Base-by-base conservation (phyloP, 2,113 vertebrate genomes). In the Mobula hypostoma region DNA sequence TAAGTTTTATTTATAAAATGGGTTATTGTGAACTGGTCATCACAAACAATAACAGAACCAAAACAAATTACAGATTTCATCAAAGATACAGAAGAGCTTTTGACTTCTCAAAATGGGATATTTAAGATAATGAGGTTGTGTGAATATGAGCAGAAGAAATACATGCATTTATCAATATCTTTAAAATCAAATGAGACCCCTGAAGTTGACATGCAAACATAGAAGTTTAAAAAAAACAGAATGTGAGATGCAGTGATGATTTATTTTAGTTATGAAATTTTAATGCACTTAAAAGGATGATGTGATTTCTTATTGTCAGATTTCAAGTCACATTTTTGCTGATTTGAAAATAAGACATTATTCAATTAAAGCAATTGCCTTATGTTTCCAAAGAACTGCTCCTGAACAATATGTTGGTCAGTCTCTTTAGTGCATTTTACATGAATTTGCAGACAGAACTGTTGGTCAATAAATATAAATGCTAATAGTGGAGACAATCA, bases 1-100 rank as follows among this genome's bases (percentile, higher is more conserved):
- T 29, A 93, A 48, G 36, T 56, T 93, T 74, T 93, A 17, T 74
- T 76, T 93, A 7, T 40, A 29, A 40, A 93, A 93, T 3, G 36
- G 5, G 21, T 29, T 36, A 74, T 48, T 93, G 19, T 32, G n/a
- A 70, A 17, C 12, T 74, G 40, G 40, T 76, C 32, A 56, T 72
- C 36, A 19, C 24, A 40, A 19, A 8, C 24, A 40, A 19, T 48
- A 72, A 74, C 36, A 74, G 72, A 93, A 48, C 21, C 58, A 11
- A n/a, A 93, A 56, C 90, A 90, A 56, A 29, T 85, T 85, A 58
- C 48, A 36, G 68, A 48, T 93, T 93, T 56, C 19, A 72, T 93
- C 91, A 74, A 56, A 93, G 21, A 29, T 74, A 74, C 1, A 76
- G 24, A 76, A 29, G 0, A 9, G 40, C 56, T 8, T 68, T 66